Percentiles rank a stretch among this genome's conserved stretches.
Conservation (phyloP, 2,888 invertebrate genomes). For the Limnephilus auricula region DNA sequence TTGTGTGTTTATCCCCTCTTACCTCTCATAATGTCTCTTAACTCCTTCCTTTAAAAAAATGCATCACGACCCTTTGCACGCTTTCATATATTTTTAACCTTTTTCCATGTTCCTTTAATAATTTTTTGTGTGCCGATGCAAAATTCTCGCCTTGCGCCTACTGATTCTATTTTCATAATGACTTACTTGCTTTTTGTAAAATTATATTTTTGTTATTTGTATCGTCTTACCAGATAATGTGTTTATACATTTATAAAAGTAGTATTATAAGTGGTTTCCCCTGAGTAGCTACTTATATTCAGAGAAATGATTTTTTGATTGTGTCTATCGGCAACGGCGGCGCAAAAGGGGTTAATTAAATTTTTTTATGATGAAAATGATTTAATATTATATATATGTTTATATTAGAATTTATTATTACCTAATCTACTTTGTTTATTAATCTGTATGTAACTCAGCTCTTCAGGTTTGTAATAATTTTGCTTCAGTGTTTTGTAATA, state of each 20-base stretch:
- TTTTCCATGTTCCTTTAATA: neutral
- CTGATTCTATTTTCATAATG: no score
- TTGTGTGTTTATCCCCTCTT: neutral
- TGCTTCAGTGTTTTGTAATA: neutral
- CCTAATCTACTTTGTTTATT: neutral
- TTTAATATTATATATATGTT: neutral
- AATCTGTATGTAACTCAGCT: neutral
- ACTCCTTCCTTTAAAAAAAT: neutral
- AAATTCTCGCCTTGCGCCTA: no score
- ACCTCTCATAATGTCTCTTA: neutral
- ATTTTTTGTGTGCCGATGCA: no score
- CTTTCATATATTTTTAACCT: neutral
- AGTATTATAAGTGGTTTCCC: no score
- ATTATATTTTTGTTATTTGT: no score
- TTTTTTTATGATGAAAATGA: neutral
- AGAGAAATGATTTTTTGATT: no score
- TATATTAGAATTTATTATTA: neutral
- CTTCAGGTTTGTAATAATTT: no score
- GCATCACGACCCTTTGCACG: neutral
- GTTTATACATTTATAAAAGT: no score
- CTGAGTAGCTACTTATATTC: no score
- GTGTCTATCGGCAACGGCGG: no score
- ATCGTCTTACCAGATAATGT: no score
- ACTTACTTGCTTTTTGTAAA: no score
- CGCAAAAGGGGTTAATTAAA: neutral